Evolutionary conservation across 37 sponge, comb jelly and placozoan species (phyloP).

Genomic region (Aphrocallistes beatrix): DNA sequence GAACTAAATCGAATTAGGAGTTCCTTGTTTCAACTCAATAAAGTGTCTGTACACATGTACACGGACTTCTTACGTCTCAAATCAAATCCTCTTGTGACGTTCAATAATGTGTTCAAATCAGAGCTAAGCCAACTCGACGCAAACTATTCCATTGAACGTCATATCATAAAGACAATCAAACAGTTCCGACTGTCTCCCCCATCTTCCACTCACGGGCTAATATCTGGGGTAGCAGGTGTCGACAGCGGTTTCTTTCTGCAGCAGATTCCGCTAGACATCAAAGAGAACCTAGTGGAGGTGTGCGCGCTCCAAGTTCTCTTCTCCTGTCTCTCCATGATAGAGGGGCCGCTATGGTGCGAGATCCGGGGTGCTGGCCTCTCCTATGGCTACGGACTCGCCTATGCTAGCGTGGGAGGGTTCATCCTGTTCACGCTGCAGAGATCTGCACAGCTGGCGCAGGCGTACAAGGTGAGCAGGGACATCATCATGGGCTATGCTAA

Average conservation of each 20-base stretch:
- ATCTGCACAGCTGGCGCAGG: constrained; percentile 62
- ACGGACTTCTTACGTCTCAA: background rate
- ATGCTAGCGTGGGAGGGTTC: constrained; percentile 36
- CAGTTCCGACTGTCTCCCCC: background rate
- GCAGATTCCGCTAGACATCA: background rate
- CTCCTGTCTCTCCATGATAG: background rate
- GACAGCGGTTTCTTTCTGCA: constrained; percentile 15
- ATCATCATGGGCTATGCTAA: constrained; percentile 39
- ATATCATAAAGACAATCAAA: background rate
- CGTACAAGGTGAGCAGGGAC: constrained; percentile 55
- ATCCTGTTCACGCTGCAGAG: constrained; percentile 47
- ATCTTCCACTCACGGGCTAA: background rate
- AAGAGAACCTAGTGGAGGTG: background rate
- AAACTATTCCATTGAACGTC: background rate
- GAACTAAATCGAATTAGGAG: constrained; percentile 28
- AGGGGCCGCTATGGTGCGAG: constrained; percentile 96
- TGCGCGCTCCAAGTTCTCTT: background rate
- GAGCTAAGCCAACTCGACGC: background rate
- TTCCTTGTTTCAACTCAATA: constrained; percentile 9
- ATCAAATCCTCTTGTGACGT: background rate
- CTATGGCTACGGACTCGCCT: constrained; percentile 69
- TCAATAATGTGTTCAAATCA: background rate
- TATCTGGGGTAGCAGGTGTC: background rate
- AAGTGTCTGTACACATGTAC: background rate
- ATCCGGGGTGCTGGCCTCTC: constrained; percentile 84